Conservation (phyloP, 2,888 invertebrate species). For the Strigamia crassipes region DNA sequence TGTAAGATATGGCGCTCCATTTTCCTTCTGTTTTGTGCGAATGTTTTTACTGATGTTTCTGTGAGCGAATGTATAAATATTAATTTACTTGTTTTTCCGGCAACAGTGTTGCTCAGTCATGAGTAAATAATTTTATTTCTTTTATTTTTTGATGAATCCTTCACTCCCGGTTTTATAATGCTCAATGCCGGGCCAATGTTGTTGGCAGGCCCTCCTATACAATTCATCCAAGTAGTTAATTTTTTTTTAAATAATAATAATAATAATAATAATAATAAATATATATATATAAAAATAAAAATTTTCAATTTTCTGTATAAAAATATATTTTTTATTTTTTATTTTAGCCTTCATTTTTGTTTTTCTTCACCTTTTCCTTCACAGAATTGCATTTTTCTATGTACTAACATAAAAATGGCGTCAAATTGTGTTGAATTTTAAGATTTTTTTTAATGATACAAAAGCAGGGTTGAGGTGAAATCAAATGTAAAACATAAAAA, state of each 20-base stretch:
- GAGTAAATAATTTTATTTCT: background rate
- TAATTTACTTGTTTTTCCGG: background rate
- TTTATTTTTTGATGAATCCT: background rate
- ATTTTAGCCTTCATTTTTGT: background rate
- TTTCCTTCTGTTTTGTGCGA: background rate
- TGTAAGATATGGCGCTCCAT: background rate
- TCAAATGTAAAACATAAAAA: background rate
- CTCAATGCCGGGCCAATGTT: background rate
- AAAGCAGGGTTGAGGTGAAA: slow-evolving; percentile 15
- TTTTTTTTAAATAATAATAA: background rate
- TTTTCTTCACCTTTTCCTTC: background rate
- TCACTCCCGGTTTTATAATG: background rate
- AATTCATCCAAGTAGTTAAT: background rate
- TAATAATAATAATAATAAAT: background rate
- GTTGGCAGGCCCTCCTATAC: background rate
- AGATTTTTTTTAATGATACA: background rate
- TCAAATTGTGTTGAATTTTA: background rate
- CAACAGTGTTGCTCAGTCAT: background rate
- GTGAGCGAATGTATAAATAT: background rate
- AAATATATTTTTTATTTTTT: background rate
- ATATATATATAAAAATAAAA: background rate
- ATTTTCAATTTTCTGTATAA: too few relatives aligned
- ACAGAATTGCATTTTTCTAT: background rate
- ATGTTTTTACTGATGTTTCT: background rate
- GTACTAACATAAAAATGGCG: background rate